These are phyloP conservation scores for Tenthredo notha DNA, from an alignment of 2,888 invertebrate genomes.

Conservation along the genomic window DNA sequence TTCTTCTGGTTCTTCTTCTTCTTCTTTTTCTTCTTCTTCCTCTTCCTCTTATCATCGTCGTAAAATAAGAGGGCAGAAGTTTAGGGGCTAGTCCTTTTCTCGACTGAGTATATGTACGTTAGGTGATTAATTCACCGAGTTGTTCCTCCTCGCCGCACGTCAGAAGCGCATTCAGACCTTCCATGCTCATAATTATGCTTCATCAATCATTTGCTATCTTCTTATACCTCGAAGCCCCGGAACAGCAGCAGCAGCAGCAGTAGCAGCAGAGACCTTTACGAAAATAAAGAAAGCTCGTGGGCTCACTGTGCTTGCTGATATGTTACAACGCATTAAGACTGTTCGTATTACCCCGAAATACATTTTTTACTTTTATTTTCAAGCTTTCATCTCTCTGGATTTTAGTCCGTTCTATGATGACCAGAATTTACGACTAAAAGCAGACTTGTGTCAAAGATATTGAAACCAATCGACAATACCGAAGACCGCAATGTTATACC, in stretches of 20 bases:
- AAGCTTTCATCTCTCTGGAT: neutral
- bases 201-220: conserved; percentile 47
- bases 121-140: conserved; percentile 37
- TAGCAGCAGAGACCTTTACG: neutral
- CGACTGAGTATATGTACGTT: neutral
- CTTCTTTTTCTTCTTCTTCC: neutral
- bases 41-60: neutral
- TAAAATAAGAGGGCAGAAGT: neutral
- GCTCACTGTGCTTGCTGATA: neutral
- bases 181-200: conserved; percentile 44
- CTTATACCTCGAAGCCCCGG: neutral
- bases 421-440: neutral
- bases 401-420: neutral
- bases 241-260: too few species aligned
- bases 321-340: neutral
- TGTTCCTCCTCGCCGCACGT: conserved; percentile 1
- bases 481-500: neutral
- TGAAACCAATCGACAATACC: neutral
- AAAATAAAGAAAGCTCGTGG: neutral
- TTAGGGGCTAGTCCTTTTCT: neutral
- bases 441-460: neutral
- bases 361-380: neutral
- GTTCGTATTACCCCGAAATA: neutral
- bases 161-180: conserved; percentile 24
- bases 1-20: neutral